Evolutionary conservation across 1,140 invertebrate genomes (phyloP), one percentile per base, ranked within the genome.

Genomic region (Globodera ellingtonae): DNA sequence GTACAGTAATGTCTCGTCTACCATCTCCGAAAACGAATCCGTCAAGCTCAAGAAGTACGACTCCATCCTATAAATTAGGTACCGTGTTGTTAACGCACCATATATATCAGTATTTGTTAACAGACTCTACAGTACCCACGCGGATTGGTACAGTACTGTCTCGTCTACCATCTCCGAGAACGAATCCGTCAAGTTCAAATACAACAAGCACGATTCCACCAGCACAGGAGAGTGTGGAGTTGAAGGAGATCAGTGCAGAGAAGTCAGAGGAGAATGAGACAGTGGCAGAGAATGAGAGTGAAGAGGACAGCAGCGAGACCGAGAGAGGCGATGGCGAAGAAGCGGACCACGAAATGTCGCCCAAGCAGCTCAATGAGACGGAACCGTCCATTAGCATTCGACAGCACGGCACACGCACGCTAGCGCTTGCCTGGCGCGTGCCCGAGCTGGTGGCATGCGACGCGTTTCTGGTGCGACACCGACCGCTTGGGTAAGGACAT

Each of bases 371-470:
- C 10, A 62, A 62, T 15, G 56, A 62, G 50, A 52, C 50, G 50
- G 56, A 62, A 18, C 72, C 52, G 7, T 10, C 65, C 35, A 15
- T 35, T 24, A 21, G 69, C 18, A 82, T 79, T 6, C 62, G 71
- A 5, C 35, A 83, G 18, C 65, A 80, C 5, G 56, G 56, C 56
- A 62, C 56, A 6, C 56, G 56, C 15, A 62, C 56, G 67, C 35
- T 87, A 10, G 56, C 81, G 56, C 44, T 88, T 1, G 85, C 86
- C 35, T 88, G 86, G 86, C 75, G 81, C n/a, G 78, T 76, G 35
- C 87, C 86, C 1, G 85, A 88, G 47, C 76, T 76, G 15, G 80
- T 83, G 0, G 62, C 84, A 7, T 88, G 86, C 67, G 86, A 88
- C 69, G 82, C 80, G 7, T 88, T 81, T 77, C 67, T 87, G 62